A percentile compares a stretch with the other conserved stretches of the same genome.
Evolutionary conservation across 2,113 vertebrate species (phyloP).

Genomic region (Noturus placidus): DNA sequence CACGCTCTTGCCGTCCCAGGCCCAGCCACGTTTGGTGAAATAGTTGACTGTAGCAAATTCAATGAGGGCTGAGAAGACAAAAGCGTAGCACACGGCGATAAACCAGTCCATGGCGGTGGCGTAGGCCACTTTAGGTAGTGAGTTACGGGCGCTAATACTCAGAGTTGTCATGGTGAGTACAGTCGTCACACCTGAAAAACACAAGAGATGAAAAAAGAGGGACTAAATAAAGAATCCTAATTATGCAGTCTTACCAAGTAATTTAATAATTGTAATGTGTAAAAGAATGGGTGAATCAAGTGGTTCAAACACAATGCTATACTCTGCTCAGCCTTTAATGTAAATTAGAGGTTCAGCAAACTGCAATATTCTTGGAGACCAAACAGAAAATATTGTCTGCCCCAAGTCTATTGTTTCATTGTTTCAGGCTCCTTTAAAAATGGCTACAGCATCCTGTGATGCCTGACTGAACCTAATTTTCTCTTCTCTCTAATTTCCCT

Average conservation of each 20-base stretch:
- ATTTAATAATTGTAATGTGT: constrained; percentile 26
- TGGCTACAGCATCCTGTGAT: constrained; percentile 37
- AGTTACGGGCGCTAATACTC: constrained; percentile 95
- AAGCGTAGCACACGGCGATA: constrained; percentile 97
- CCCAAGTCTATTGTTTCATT: constrained; percentile 30
- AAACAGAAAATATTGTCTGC: constrained; percentile 23
- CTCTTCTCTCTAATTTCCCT: constrained; percentile 32
- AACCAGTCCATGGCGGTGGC: constrained; percentile 99
- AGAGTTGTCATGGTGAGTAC: constrained; percentile 97
- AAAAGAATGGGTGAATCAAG: constrained; percentile 19
- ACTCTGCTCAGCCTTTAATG: constrained; percentile 3
- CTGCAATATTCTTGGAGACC: constrained; percentile 1
- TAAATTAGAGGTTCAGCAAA: constrained; percentile 38
- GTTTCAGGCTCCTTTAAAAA: constrained; percentile 29
- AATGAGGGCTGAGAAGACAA: constrained; percentile 97
- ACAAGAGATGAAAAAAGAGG: not conserved
- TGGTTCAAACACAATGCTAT: constrained; percentile 19
- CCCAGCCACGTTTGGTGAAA: constrained; percentile 99
- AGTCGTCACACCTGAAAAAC: constrained; percentile 88
- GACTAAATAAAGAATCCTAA: constrained; percentile 8
- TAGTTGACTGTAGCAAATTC: constrained; percentile 99
- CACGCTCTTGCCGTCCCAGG: constrained; percentile 97
- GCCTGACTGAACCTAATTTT: constrained; percentile 36
- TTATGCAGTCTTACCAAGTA: constrained; percentile 4
- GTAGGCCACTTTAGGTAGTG: constrained; percentile 96